Base-by-base conservation (phyloP, 2,797 vertebrate genomes). In the Cyprinodon diabolis region DNA sequence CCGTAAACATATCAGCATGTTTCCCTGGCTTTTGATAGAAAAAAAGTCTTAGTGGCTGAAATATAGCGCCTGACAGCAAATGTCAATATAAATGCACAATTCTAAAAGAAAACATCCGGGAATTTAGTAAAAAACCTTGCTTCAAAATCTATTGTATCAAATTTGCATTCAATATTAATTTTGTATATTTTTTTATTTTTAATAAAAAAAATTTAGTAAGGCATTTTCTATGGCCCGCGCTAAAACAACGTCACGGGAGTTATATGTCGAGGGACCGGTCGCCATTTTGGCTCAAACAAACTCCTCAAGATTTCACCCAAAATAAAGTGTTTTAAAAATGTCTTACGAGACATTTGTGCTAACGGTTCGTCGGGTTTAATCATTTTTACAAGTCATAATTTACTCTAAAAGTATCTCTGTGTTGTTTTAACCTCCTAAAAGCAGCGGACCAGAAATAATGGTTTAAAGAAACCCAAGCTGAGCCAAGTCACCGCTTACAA, bases 231-330 rank as follows among this genome's bases (percentile, higher is more conserved):
- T 23, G 87, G 11, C 82, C n/a, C 62, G 9, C 1, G 25, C 70
- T 49, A 54, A 77, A 40, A 72, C 49, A 48, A 82, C 93, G 91
- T 93, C 90, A 90, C 35, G 15, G 4, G 19, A 47, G 19, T 55
- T 60, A 56, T 77, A 70, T 37, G 45, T 58, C 72, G 74, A 85
- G 73, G 47, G 23, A 71, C 56, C 10, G 73, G 84, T 66, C 94
- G 94, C 95, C 95, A 96, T 96, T 96, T 95, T 96, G 95, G 95
- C 95, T 96, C 95, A 94, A 96, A 94, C 88, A 90, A 94, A 95
- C 90, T 95, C 87, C 84, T 86, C 85, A 82, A 84, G 72, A 89
- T 84, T 88, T 85, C 74, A 75, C 85, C 66, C 68, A 21, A 48
- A 43, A 49, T 47, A 47, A 58, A 79, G 11, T 83, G 25, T 77